Percentiles rank a stretch among this genome's conserved stretches.
Conservation (phyloP, 2,888 invertebrate species). For the Elmis aenea region DNA sequence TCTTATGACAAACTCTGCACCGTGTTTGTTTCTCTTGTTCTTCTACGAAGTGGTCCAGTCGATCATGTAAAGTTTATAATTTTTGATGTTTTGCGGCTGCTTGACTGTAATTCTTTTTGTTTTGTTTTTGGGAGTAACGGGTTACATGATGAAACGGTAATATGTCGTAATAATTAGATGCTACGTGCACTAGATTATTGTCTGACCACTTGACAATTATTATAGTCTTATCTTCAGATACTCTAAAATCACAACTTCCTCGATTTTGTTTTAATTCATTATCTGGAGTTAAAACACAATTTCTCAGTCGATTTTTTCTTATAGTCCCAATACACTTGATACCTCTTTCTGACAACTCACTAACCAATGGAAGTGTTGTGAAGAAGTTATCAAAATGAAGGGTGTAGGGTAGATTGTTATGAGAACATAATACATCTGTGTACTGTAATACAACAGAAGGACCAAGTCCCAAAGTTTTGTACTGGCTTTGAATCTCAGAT, state of each 20-base stretch:
- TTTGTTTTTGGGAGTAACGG: conserved; percentile 9
- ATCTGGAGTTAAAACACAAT: conserved; percentile 5
- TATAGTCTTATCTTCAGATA: conserved; percentile 3
- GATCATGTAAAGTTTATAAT: background rate
- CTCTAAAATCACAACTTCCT: conserved; percentile 7
- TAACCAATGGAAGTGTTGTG: conserved; percentile 10
- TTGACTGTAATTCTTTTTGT: conserved; percentile 5
- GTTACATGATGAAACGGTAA: conserved; percentile 6
- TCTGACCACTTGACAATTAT: conserved; percentile 10
- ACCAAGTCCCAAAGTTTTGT: conserved; percentile 20
- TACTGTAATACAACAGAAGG: conserved; percentile 10
- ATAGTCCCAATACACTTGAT: conserved; percentile 13
- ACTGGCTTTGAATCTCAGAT: conserved; percentile 11
- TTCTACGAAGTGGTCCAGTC: background rate
- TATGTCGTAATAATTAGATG: conserved; percentile 6
- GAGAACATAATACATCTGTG: conserved; percentile 6
- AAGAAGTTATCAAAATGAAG: conserved; percentile 20
- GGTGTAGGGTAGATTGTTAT: conserved; percentile 4
- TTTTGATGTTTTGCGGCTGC: background rate
- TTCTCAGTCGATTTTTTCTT: conserved; percentile 7
- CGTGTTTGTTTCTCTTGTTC: conserved; percentile 1
- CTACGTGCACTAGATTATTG: conserved; percentile 7
- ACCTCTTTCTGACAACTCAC: conserved; percentile 5
- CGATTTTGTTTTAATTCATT: conserved; percentile 9
- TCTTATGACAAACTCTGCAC: conserved; percentile 1